Base-by-base conservation (phyloP, 2,888 invertebrate genomes). In the Acrobasis repandana region DNA sequence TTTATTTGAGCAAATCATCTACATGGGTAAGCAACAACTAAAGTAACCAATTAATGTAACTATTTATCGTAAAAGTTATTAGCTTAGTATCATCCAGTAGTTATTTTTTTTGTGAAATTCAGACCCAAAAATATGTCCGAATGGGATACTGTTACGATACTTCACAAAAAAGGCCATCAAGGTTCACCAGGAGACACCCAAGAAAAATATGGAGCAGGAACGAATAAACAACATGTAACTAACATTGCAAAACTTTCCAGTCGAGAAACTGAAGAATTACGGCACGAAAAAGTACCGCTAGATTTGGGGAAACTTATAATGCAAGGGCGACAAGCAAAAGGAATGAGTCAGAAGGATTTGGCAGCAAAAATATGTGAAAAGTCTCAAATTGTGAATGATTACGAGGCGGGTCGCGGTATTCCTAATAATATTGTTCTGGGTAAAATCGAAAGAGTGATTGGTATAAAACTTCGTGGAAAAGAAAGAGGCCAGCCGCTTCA, bases 331-430 rank as follows among this genome's bases (percentile, higher is more conserved):
- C 98, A 98, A 82, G 93, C 95, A 38, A 99, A 99, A 92, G 96
- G 96, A 60, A 94, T 98, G 93, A 98, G 98, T 73, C 99, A 99
- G 90, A 99, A 99, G 92, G 99, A 99, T 81, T 94, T 99, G 80
- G 99, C 99, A 43, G 98, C 98, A 63, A 98, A 97, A 94, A 98
- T 99, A 76, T 98, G 98, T 90, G 99, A 99, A 88, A 99, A 99
- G 87, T 98, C 97, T 61, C 98, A 98, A 92, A 95, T 98, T 46
- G 97, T 99, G 57, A 97, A 97, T 76, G 98, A 98, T 78, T 98
- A 99, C 81, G 99, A 99, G 92, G 97, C 97, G 56, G 99, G 99
- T 36, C 95, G 98, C 76, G 99, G 99, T 36, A 98, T 99, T 77
- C 99, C 99, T 46, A 99, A 99, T 85, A 98, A 99, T 83, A 94